These are phyloP conservation scores for Heliconius erato DNA, from an alignment of 2,888 invertebrate species.

Conservation along the genomic window DNA sequence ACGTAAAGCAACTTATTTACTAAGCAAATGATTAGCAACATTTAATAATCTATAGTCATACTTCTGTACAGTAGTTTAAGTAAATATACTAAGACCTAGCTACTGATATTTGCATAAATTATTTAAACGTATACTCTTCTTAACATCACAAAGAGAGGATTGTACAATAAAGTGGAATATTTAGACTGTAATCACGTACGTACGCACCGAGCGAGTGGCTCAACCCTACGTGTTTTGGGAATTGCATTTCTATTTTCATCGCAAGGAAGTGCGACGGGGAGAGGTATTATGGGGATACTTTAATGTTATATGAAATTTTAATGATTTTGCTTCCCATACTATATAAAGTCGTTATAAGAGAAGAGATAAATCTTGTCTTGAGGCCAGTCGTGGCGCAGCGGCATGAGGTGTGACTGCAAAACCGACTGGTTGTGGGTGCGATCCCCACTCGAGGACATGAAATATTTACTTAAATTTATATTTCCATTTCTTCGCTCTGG, in stretches of 20 bases:
- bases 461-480: too few relatives aligned
- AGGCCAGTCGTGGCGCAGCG: too few relatives aligned
- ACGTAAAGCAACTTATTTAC: neutral
- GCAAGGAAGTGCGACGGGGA: constrained; percentile 51
- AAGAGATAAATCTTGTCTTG: neutral
- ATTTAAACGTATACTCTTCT: constrained; percentile 73
- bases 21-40: neutral
- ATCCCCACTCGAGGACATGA: too few relatives aligned
- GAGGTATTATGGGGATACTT: constrained; percentile 23
- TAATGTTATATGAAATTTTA: constrained; percentile 41
- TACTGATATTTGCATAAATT: constrained; percentile 68
- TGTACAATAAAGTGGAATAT: constrained; percentile 82
- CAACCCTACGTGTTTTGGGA: constrained; percentile 58
- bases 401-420: too few relatives aligned
- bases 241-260: constrained; percentile 67
- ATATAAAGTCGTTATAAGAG: constrained; percentile 16
- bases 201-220: constrained; percentile 70
- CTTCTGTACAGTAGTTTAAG: neutral
- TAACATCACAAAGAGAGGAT: constrained; percentile 77
- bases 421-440: too few relatives aligned
- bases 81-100: constrained; percentile 8
- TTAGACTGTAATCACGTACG: constrained; percentile 81
- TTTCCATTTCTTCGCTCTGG: too few relatives aligned
- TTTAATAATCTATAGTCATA: neutral
- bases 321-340: constrained; percentile 27